Evolutionary conservation across 2,113 vertebrate species (phyloP).

Genomic region (Oryzias melastigma): DNA sequence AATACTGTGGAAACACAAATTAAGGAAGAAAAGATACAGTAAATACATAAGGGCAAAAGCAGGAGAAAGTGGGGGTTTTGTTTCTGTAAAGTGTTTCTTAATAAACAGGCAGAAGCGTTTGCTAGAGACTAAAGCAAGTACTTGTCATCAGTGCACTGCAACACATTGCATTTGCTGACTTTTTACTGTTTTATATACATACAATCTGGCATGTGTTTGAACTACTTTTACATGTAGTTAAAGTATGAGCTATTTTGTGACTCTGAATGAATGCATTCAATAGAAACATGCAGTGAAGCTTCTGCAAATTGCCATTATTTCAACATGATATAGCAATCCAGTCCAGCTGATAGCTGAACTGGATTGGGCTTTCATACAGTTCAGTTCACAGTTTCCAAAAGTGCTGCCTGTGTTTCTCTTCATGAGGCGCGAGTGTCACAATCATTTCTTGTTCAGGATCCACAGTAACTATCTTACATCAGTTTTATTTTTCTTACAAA

Average conservation of each 20-base stretch:
- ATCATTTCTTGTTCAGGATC: background rate
- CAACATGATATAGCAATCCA: slow-evolving; percentile 10
- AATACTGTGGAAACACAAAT: slow-evolving; percentile 24
- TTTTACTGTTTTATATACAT: slow-evolving; percentile 55
- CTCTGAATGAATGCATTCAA: slow-evolving; percentile 3
- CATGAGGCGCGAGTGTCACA: slow-evolving; percentile 8
- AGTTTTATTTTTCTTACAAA: slow-evolving; percentile 7
- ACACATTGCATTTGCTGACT: slow-evolving; percentile 46
- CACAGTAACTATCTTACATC: slow-evolving; percentile 4
- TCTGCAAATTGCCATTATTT: slow-evolving; percentile 13
- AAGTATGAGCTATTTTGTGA: slow-evolving; percentile 15
- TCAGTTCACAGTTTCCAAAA: slow-evolving; percentile 7
- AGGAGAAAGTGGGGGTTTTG: slow-evolving; percentile 17
- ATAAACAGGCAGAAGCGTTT: slow-evolving; percentile 38
- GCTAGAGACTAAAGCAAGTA: slow-evolving; percentile 43
- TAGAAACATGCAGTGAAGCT: slow-evolving; percentile 47
- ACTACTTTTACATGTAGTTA: slow-evolving; percentile 34
- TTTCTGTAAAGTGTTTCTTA: slow-evolving; percentile 39
- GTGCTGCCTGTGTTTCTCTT: background rate
- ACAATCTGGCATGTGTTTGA: slow-evolving; percentile 39
- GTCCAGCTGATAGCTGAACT: slow-evolving; percentile 5
- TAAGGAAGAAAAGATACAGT: slow-evolving; percentile 13
- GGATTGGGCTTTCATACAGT: slow-evolving; percentile 9
- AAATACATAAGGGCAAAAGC: slow-evolving; percentile 29
- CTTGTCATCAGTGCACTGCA: slow-evolving; percentile 34